phyloP scores from a whole-genome alignment of 1,140 invertebrate genomes.

The Pomacea maculata region DNA sequence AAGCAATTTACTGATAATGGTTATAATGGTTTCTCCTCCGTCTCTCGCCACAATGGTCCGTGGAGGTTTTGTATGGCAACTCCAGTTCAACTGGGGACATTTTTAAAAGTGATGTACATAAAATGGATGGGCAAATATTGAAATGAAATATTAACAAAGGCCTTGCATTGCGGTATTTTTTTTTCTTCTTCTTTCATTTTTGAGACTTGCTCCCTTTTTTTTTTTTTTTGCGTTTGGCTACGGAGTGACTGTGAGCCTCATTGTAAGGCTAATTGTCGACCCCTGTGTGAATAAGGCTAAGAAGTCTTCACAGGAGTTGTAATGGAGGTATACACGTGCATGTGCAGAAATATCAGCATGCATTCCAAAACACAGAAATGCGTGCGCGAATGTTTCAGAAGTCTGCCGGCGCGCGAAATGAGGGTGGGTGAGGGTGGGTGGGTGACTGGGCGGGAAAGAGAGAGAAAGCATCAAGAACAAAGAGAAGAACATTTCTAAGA shows the following conservation, averaged over 20 bases:
- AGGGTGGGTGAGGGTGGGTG: background rate
- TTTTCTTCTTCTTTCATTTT: slow-evolving; percentile 4
- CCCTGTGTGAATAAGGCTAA: too few species aligned
- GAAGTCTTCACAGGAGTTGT: too few species aligned
- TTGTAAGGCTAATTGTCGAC: too few species aligned
- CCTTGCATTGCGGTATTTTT: slow-evolving; percentile 1
- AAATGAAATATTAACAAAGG: slow-evolving; percentile 14
- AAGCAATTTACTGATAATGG: slow-evolving; percentile 17
- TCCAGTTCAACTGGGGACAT: slow-evolving; percentile 14
- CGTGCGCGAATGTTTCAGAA: too few species aligned
- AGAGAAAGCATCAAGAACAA: slow-evolving; percentile 1
- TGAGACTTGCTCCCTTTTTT: background rate
- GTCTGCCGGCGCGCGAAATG: background rate
- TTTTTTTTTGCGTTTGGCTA: background rate
- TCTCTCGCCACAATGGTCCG: slow-evolving; percentile 4
- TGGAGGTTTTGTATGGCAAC: background rate
- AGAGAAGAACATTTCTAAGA: background rate
- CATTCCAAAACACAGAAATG: too few species aligned
- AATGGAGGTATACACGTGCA: too few species aligned
- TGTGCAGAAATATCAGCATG: too few species aligned
- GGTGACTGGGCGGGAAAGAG: background rate
- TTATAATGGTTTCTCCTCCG: slow-evolving; percentile 16
- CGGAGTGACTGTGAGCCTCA: too few species aligned
- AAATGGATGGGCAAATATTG: slow-evolving; percentile 26
- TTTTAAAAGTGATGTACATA: slow-evolving; percentile 25